Evolutionary conservation across 2,888 invertebrate species (phyloP), one percentile per base, ranked within the genome.

Genomic region (Pharmacophagus antenor): DNA sequence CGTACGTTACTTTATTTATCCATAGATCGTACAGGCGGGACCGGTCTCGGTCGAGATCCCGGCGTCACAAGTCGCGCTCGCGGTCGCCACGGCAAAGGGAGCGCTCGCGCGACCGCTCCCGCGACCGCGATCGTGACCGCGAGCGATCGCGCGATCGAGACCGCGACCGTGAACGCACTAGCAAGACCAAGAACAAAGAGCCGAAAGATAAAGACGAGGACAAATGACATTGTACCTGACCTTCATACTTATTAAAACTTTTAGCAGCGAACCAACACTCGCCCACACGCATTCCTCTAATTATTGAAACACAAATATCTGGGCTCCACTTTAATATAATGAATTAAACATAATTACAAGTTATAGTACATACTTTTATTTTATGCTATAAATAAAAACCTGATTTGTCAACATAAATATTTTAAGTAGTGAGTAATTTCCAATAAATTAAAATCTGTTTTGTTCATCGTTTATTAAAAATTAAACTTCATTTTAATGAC

Each of bases 141-240:
- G 92, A 92, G 6, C 79, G 82, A 8, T 75, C 76, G 15, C 76
- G 84, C 51, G 92, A 92, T 7, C 79, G 84, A 52, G 92, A 92
- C 8, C 79, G 84, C 15, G 79, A 79, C 49, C 73, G 81, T 17
- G 85, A 85, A 52, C 90, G 92, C 61, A 92, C 89, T 65, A 85
- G 89, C 63, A 92, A 92, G 55, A 91, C 92, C 59, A 93, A 93
- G 73, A 80, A 84, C n/a, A 86, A 88, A 67, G 85, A 86, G 50
- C 50, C 64, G 17, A 94, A 96, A 72, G 94, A 95, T 42, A 94
- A 95, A 68, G 95, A 95, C 63, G 95, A 95, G 42, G 94, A 94
- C 51, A 94, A 94, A 85, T 94, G 17, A 42, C 8, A 7, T 17
- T 17, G 18, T 17, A 2, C 42, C 1, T 42, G 2, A 12, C 12